Evolutionary conservation across 2,113 vertebrate species (phyloP), one percentile per base, ranked within the genome.

Genomic region (Anarrhichthys ocellatus): DNA sequence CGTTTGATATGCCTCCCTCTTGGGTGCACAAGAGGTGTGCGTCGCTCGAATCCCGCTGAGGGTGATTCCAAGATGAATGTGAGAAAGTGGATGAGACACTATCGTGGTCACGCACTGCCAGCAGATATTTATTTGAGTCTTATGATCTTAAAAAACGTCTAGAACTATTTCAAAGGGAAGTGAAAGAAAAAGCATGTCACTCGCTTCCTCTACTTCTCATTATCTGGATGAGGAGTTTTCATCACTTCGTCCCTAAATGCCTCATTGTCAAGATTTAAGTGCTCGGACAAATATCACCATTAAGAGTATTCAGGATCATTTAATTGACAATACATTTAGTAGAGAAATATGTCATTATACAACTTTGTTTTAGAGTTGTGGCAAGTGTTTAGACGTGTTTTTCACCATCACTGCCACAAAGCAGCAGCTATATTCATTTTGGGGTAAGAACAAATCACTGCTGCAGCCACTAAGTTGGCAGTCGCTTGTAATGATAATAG

Each of bases 61-160:
- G 46, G 17, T 59, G 67, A 73, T 59, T 52, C 70, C 40, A 48
- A 18, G 80, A 75, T 84, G 76, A 48, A 82, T 78, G 18, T 64
- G 73, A 56, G 75, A 4, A 74, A 32, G 46, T 58, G 70, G 72
- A 20, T 66, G 38, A 73, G 80, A 54, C 72, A 78, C 27, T 48
- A 59, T 81, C 20, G 27, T 4, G 52, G 69, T 70, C 32, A 36
- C n/a, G 50, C 1, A n/a, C 68, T 50, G 74, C 82, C 86, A 82
- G 85, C 81, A 80, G 63, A 73, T 64, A 73, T 84, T 78, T 73
- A 52, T 74, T 67, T 8, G 9, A 68, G 65, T 72, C 13, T 69
- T 18, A 44, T 83, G 70, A 79, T 78, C 69, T 80, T 76, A 68
- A 76, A 46, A 54, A 52, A 59, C 7, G 14, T 68, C 32, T 64